Base-by-base conservation (phyloP, 2,888 invertebrate species). In the Boloria euphrosyne region DNA sequence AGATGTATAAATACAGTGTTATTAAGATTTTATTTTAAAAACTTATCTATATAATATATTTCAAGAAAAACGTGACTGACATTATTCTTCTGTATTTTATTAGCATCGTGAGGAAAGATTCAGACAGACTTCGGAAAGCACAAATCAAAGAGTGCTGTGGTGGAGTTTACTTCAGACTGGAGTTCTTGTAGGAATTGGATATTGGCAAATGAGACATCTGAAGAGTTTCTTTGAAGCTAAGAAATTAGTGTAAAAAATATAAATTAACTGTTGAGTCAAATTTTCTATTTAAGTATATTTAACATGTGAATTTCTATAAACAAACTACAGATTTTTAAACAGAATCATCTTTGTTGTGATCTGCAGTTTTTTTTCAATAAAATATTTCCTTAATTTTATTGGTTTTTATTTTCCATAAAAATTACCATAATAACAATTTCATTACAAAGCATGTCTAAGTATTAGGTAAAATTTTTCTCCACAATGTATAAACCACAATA, bases 141-240 rank as follows among this genome's bases (percentile, higher is more conserved):
- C 99, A 63, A 98, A 99, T 86, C 95, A 96, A 62, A 93, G 98
- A 73, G 98, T 98, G 0, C 93, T 99, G 31, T 99, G 98, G 97
- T 99, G 99, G 99, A 98, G 98, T 64, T 91, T 98, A 14, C 95
- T 96, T 0, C 99, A 99, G 90, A 97, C 98, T 0, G 93, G 95
- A 62, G 97, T 99, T 51, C 94, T 99, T 13, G 92, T 99, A 0
- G 90, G 94, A 44, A 99, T 99, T 94, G 99, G 99, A 16, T 96
- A 98, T 74, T 99, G 99, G 99, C 99, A 99, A 90, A 99, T 99
- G 98, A 95, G 96, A 80, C 99, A 99, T 94, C 94, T 99, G 74
- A 99, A 99, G 93, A 97, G 97, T 80, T 99, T 99, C 94, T 99
- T 99, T 82, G 99, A 99, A 92, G 99, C 99, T 38, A 99, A 99